Evolutionary conservation across 2,797 vertebrate species (phyloP), one percentile per base, ranked within the genome.

Genomic region (Rhabdomys pumilio): DNA sequence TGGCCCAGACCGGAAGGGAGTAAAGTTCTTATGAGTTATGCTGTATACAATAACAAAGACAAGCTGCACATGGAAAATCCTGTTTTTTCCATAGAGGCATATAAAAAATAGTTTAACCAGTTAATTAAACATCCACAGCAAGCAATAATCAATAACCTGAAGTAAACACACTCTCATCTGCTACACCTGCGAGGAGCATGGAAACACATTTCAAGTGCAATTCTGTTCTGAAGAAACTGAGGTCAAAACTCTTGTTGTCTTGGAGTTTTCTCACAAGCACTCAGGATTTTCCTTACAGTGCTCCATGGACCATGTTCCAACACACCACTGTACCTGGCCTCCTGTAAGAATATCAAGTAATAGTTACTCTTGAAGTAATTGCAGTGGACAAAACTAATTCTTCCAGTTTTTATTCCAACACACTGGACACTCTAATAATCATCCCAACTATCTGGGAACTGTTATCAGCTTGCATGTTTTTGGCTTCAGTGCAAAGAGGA

Each of bases 321-420:
- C 73, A 76, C 12, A 47, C 5, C 73, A 76, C 73, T 26, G 41
- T 76, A 76, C 41, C 5, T 76, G 41, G 41, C 72, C 41, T 73
- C 14, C 38, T 81, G 44, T 85, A 91, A 85, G 85, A 53, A 88
- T 73, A 90, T 88, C 61, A 82, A 96, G 96, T 67, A 67, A 67
- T 67, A 34, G 13, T 67, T 34, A 34, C 65, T 67, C 13, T 34
- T 13, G 2, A 67, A 67, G 13, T 91, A 91, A 80, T 97, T 97
- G 96, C 94, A 97, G 75, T 80, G 77, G 82, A 83, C 82, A 97
- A 96, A 97, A 91, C 90, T 72, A 79, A 29, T 91, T 84, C 34
- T 85, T 20, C 41, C 22, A 85, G 12, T 41, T 57, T 82, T 76
- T 93, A 75, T 69, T 93, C 85, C 84, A 94, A 84, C 61, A 6